Base-by-base conservation (phyloP, 2,113 vertebrate genomes). In the Cyprinodon brontotheroides region DNA sequence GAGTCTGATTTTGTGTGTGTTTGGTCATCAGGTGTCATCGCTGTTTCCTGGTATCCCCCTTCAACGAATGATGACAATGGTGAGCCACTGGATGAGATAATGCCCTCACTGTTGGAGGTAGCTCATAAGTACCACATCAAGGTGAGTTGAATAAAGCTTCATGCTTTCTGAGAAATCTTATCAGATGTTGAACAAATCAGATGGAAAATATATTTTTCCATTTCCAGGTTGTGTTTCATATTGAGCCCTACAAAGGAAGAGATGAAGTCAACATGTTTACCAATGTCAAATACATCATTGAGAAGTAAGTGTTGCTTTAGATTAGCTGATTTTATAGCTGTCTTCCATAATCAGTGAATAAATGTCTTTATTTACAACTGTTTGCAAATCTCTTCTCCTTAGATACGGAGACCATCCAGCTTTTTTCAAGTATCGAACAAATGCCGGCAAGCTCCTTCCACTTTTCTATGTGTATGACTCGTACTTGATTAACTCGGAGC, bases 401-500 rank as follows among this genome's bases (percentile, higher is more conserved):
- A 99, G 98, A 80, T 99, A 99, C 0, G 97, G 98, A 86, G 91
- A 83, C 48, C 98, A 99, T 83, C 96, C 97, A 17, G 97, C 97
- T 20, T 99, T 99, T 92, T 99, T 96, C 85, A 96, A 94, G 72
- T 95, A 96, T 80, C 96, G 93, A 77, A 96, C 96, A 1, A 95
- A 88, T 84, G 95, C 83, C 0, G 96, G 97, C 48, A 96, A 87
- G 88, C 74, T 92, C 5, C 95, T 98, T 73, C 98, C 98, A 0
- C 86, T 99, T 91, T 98, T 98, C 89, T 99, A 99, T 72, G 80
- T 99, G 70, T 99, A 99, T 75, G 98, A 99, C 93, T 99, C 98
- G 3, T 99, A 99, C 0, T 92, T 99, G 80, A 95, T 96, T 65
- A 95, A 94, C 73, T 95, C 97, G 14, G 95, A 96, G 71, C 95